phyloP scores from a whole-genome alignment of 1,140 invertebrate species.

The Drosophila littoralis region DNA sequence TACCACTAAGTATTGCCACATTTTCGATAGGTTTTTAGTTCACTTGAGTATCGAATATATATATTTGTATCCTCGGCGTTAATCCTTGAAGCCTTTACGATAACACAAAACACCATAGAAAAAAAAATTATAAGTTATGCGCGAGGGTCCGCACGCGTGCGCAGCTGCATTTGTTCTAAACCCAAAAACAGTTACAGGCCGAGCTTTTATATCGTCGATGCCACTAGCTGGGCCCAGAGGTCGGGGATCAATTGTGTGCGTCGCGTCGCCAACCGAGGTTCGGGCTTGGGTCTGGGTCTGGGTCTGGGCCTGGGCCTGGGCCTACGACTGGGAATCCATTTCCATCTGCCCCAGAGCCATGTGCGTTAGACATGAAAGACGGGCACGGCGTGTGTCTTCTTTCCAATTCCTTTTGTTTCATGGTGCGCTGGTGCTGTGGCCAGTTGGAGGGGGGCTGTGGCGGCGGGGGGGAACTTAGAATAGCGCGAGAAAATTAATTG shows the following conservation, averaged over 20 bases:
- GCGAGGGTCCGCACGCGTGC: conserved; percentile 45
- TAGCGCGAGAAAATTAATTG: conserved; percentile 78
- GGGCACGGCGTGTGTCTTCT: conserved; percentile 44
- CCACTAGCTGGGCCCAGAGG: background rate
- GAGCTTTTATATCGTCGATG: conserved; percentile 66
- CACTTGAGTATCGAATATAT: conserved; percentile 13
- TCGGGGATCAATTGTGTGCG: conserved; percentile 32
- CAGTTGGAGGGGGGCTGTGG: background rate
- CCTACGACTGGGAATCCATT: background rate
- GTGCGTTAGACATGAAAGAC: conserved; percentile 48
- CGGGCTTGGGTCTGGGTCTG: background rate
- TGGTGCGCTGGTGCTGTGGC: background rate
- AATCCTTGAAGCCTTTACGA: conserved; percentile 8
- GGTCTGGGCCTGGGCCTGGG: conserved; percentile 5
- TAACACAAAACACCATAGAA: conserved; percentile 20
- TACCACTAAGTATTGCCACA: conserved; percentile 67
- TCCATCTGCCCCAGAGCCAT: conserved; percentile 57
- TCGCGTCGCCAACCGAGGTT: background rate
- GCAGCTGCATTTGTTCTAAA: conserved; percentile 77
- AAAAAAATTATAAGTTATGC: conserved; percentile 3
- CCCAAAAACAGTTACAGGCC: conserved; percentile 51
- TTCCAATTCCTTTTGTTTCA: conserved; percentile 31
- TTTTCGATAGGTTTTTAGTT: conserved; percentile 9
- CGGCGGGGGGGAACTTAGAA: conserved; percentile 28
- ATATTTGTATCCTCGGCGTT: conserved; percentile 3